phyloP scores from a whole-genome alignment of 2,113 vertebrate genomes.

The Apteryx owenii region DNA sequence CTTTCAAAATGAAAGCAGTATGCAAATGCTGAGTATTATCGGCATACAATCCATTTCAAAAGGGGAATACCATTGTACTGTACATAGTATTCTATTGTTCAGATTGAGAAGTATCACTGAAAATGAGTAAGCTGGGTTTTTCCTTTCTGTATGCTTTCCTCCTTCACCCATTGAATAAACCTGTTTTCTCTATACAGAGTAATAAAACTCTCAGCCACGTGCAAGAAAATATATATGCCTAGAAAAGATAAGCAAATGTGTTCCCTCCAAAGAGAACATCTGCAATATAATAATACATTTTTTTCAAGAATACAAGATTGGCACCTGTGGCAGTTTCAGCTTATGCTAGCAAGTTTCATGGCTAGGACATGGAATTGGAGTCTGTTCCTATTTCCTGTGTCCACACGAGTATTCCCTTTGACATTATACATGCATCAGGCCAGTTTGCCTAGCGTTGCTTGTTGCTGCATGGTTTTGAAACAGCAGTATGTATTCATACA shows the following conservation, averaged over 20 bases:
- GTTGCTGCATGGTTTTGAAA: rapidly evolving
- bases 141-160: neutral
- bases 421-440: rapidly evolving
- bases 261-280: neutral
- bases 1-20: conserved; percentile 35
- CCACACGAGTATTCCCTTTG: neutral
- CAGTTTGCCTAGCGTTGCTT: neutral
- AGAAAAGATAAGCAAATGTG: neutral
- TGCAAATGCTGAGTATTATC: conserved; percentile 50
- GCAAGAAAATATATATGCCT: neutral
- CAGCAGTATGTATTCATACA: neutral
- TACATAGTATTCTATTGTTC: conserved; percentile 43
- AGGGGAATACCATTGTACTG: neutral
- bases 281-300: neutral
- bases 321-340: neutral
- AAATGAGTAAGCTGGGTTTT: conserved; percentile 17
- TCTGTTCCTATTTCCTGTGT: neutral
- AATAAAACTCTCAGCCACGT: neutral
- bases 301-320: neutral
- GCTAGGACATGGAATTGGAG: neutral
- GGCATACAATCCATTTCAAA: conserved; percentile 35
- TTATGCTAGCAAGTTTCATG: neutral
- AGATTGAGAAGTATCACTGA: neutral
- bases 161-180: neutral
- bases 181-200: neutral